These are phyloP conservation scores for Echeneis naucrates DNA, from an alignment of 2,797 vertebrate species.

Conservation along the genomic window DNA sequence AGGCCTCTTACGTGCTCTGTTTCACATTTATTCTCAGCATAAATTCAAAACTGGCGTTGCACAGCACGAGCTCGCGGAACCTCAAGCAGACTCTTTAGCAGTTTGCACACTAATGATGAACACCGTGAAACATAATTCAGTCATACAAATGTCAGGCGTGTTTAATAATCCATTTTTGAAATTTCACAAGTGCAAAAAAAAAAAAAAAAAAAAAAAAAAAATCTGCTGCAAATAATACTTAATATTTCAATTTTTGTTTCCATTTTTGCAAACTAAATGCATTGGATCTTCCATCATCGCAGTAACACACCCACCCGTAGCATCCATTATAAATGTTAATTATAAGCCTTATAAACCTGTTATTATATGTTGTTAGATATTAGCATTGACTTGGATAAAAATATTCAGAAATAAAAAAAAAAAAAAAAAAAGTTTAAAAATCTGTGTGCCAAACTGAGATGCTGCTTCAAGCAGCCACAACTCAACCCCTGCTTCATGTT, in stretches of 20 bases:
- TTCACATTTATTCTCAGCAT: conserved; percentile 69
- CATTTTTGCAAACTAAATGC: conserved; percentile 36
- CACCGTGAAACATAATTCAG: conserved; percentile 27
- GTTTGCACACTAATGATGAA: conserved; percentile 41
- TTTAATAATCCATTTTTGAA: conserved; percentile 41
- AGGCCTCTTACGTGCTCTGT: conserved; percentile 70
- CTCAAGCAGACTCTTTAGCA: conserved; percentile 33
- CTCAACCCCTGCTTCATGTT: conserved; percentile 10
- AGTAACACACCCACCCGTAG: conserved; percentile 12
- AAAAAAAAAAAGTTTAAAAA: conserved; percentile 6
- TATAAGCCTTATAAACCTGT: conserved; percentile 25
- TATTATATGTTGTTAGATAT: too few relatives aligned
- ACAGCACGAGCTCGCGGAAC: conserved; percentile 35
- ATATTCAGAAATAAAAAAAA: not conserved
- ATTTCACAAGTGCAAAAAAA: conserved; percentile 7
- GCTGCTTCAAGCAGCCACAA: conserved; percentile 4
- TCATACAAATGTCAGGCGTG: conserved; percentile 18
- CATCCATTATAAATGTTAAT: conserved; percentile 15
- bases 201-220: too few relatives aligned
- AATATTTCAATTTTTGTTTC: conserved; percentile 6
- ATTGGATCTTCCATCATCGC: conserved; percentile 18
- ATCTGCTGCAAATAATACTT: conserved; percentile 2
- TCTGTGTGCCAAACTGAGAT: conserved; percentile 18
- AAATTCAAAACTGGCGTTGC: conserved; percentile 51
- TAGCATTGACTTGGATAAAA: too few relatives aligned